Conservation (phyloP, 2,113 vertebrate species). For the Kryptolebias marmoratus region DNA sequence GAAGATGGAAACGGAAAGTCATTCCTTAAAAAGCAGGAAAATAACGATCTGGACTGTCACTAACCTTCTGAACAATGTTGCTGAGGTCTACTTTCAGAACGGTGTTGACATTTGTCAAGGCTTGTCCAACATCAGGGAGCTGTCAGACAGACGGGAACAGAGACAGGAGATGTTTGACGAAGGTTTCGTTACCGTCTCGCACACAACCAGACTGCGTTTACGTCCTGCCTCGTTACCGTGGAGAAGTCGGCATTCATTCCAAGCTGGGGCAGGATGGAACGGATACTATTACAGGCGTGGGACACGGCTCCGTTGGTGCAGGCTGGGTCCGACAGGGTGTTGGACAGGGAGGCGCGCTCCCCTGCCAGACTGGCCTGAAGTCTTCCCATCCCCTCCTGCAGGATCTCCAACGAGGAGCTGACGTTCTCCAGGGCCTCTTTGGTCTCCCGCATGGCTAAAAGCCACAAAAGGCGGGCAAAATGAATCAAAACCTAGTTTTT, state of each 20-base stretch:
- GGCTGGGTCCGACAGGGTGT: constrained; percentile 82
- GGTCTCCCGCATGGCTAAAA: constrained; percentile 87
- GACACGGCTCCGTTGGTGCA: constrained; percentile 78
- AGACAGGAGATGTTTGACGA: background rate
- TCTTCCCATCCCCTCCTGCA: constrained; percentile 80
- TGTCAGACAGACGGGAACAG: constrained; percentile 50
- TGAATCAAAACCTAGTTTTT: background rate
- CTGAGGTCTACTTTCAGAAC: constrained; percentile 88
- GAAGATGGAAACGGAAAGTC: background rate
- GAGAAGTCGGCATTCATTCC: constrained; percentile 78
- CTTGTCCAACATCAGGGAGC: constrained; percentile 82
- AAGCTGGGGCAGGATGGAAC: constrained; percentile 80
- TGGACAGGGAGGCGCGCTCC: constrained; percentile 79
- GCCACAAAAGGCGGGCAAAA: background rate
- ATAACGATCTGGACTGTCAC: background rate
- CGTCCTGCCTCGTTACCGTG: constrained; percentile 72
- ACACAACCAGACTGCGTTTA: background rate
- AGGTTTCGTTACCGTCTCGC: background rate
- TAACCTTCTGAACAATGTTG: constrained; percentile 87
- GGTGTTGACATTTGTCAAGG: constrained; percentile 82
- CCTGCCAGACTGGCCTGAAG: constrained; percentile 80
- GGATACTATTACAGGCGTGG: constrained; percentile 83
- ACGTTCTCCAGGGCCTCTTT: constrained; percentile 86
- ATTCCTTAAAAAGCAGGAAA: background rate
- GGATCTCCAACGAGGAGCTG: constrained; percentile 80